Percentiles rank a stretch among this genome's conserved stretches.
Evolutionary conservation across 92 coral and sea anemone species (phyloP).

Genomic region (Parazoanthus atlanticus): DNA sequence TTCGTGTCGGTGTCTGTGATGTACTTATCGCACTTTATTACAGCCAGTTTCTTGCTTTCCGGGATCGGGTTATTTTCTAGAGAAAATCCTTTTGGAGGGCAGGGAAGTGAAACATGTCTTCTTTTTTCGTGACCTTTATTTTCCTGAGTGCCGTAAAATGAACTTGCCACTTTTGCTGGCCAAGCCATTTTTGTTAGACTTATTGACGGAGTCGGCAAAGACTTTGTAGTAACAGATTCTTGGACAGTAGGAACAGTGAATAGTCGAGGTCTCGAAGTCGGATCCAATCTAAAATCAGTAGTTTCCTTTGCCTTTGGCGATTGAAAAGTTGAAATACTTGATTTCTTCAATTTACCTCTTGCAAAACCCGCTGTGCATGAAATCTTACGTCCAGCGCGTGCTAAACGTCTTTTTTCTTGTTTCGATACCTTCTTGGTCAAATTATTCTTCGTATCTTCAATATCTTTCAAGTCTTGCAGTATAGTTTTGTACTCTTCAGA

Average conservation of each 20-base stretch:
- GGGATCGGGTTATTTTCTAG: neutral
- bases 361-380: slow-evolving; percentile 29
- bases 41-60: neutral
- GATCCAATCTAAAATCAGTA: neutral
- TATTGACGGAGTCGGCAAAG: neutral
- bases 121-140: neutral
- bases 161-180: slow-evolving; percentile 16
- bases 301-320: slow-evolving; percentile 11
- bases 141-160: neutral
- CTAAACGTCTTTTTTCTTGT: neutral
- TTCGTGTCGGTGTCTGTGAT: neutral
- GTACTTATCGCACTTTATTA: neutral
- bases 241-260: slow-evolving; percentile 20
- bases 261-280: slow-evolving; percentile 16
- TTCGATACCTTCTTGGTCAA: neutral
- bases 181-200: slow-evolving; percentile 32
- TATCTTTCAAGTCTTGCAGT: slow-evolving; percentile 39
- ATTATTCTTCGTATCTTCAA: neutral
- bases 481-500: slow-evolving; percentile 49
- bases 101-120: slow-evolving; percentile 20
- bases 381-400: slow-evolving; percentile 22
- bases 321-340: neutral
- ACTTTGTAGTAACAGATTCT: slow-evolving; percentile 3
- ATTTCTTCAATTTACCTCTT: neutral
- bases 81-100: slow-evolving; percentile 18